Evolutionary conservation across 2,797 vertebrate species (phyloP).

Genomic region (Clangula hyemalis): DNA sequence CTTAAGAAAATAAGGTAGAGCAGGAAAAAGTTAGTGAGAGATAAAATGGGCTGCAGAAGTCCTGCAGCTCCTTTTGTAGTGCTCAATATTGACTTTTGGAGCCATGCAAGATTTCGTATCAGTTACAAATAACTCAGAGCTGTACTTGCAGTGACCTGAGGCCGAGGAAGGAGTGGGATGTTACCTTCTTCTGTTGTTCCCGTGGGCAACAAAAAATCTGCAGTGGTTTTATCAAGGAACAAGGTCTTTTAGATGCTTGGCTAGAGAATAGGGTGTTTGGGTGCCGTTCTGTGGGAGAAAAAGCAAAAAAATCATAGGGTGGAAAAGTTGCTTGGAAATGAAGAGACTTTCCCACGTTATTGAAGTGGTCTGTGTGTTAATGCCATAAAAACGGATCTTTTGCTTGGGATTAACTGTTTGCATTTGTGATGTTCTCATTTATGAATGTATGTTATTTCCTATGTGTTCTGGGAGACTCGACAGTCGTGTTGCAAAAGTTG

Average conservation of each 20-base stretch:
- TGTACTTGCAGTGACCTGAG: background rate
- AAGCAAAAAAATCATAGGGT: background rate
- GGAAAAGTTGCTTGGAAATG: background rate
- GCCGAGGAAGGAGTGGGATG: background rate
- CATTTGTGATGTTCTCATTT: background rate
- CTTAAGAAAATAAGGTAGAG: conserved; percentile 15
- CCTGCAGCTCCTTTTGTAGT: background rate
- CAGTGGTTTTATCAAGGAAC: background rate
- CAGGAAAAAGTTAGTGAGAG: background rate
- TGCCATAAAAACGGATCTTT: background rate
- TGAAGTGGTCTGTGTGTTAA: background rate
- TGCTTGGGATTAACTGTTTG: background rate
- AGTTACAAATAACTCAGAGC: background rate
- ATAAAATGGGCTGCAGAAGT: background rate
- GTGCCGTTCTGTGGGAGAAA: background rate
- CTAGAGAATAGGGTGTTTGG: background rate
- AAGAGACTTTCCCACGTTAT: background rate
- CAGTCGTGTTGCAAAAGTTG: background rate
- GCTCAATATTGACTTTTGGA: background rate
- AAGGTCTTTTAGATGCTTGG: background rate
- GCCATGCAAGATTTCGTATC: background rate
- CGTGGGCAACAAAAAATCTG: background rate
- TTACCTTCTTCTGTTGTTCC: background rate
- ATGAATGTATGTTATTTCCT: background rate
- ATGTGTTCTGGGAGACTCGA: background rate